Evolutionary conservation across 1,140 invertebrate species (phyloP).

Genomic region (Temnothorax curvispinosus): DNA sequence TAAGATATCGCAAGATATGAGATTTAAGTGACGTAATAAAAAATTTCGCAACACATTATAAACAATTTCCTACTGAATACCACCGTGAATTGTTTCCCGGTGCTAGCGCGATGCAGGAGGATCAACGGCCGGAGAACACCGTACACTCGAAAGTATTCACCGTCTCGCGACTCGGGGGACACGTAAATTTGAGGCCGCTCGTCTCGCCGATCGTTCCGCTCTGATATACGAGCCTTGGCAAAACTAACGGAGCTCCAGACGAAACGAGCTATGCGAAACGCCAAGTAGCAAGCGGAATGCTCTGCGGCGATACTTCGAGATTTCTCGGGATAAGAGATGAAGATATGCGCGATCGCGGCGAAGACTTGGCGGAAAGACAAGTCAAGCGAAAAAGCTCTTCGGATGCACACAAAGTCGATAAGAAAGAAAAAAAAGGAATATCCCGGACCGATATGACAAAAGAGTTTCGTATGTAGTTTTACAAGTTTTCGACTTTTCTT

Average conservation of each 20-base stretch:
- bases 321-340: slow-evolving; percentile 14
- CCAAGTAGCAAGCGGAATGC: not conserved
- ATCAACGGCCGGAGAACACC: slow-evolving; percentile 61
- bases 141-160: slow-evolving; percentile 64
- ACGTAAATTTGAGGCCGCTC: slow-evolving; percentile 36
- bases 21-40: not conserved
- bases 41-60: not conserved
- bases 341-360: not conserved
- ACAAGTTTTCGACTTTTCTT: not conserved
- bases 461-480: not conserved
- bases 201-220: slow-evolving; percentile 32
- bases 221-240: slow-evolving; percentile 49
- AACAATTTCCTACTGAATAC: not conserved
- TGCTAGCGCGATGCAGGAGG: not conserved
- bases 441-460: not conserved
- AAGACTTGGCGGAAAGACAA: slow-evolving; percentile 1
- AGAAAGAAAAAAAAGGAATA: not conserved
- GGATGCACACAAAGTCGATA: not conserved
- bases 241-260: slow-evolving; percentile 39
- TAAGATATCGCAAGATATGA: not conserved
- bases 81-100: not conserved
- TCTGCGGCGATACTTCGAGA: slow-evolving; percentile 17
- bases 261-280: slow-evolving; percentile 58
- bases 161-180: slow-evolving; percentile 45
- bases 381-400: not conserved